phyloP scores from a whole-genome alignment of 1,140 invertebrate genomes.

The Galendromus occidentalis region DNA sequence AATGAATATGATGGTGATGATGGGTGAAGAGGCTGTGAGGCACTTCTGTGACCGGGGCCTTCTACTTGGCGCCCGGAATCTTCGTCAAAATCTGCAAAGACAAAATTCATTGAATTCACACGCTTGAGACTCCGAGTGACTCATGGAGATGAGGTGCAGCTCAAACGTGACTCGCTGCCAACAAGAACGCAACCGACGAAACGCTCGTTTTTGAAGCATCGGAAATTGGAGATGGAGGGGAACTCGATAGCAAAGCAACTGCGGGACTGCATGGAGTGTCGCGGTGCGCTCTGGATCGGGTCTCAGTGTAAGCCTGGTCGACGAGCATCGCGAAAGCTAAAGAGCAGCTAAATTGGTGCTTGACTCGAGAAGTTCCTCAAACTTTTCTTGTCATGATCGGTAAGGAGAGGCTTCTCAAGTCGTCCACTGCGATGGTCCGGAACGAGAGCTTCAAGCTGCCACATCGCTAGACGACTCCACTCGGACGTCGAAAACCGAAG shows the following conservation, averaged over 20 bases:
- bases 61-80: conserved; percentile 8
- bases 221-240: not conserved
- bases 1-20: no score
- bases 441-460: not conserved
- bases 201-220: not conserved
- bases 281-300: no score
- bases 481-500: not conserved
- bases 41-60: not conserved
- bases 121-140: not conserved
- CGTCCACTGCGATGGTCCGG: not conserved
- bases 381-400: not conserved
- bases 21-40: not conserved
- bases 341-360: no score
- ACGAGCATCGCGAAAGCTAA: no score
- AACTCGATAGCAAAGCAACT: not conserved
- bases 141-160: not conserved
- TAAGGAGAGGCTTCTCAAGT: not conserved
- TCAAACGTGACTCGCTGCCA: not conserved
- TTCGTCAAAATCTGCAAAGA: conserved; percentile 4
- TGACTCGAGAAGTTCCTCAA: not conserved
- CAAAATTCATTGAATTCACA: not conserved
- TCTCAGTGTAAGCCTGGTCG: no score
- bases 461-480: not conserved
- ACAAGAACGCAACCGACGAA: not conserved
- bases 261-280: not conserved